phyloP scores from a whole-genome alignment of 2,888 invertebrate genomes.

The Acanthosepion pharaonis region DNA sequence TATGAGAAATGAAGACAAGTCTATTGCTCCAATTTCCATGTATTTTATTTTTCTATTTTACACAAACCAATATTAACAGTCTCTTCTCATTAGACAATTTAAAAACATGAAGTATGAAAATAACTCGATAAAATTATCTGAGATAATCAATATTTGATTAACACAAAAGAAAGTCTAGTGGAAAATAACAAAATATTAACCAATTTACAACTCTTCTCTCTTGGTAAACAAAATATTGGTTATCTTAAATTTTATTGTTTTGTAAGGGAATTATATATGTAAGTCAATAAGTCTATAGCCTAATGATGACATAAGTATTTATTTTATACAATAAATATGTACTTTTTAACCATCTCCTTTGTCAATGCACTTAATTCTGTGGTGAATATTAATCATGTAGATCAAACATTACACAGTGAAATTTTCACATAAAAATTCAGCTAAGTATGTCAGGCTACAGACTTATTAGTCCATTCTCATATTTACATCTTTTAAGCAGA shows the following conservation, averaged over 20 bases:
- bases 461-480: no score
- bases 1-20: background rate
- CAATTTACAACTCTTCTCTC: background rate
- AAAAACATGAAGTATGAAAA: background rate
- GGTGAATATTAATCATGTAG: background rate
- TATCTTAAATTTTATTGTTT: background rate
- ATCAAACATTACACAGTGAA: background rate
- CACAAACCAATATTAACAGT: background rate
- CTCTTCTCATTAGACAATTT: background rate
- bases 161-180: background rate
- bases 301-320: no score
- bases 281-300: background rate
- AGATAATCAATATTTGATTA: conserved; percentile 8
- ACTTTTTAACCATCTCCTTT: no score
- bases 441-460: no score
- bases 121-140: background rate
- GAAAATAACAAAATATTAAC: background rate
- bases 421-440: no score
- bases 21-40: background rate
- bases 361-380: no score
- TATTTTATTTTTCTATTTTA: background rate
- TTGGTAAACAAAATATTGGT: background rate
- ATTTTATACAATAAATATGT: no score
- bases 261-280: background rate
- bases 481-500: no score